Conservation (phyloP, 2,797 vertebrate genomes). For the Fratercula arctica region DNA sequence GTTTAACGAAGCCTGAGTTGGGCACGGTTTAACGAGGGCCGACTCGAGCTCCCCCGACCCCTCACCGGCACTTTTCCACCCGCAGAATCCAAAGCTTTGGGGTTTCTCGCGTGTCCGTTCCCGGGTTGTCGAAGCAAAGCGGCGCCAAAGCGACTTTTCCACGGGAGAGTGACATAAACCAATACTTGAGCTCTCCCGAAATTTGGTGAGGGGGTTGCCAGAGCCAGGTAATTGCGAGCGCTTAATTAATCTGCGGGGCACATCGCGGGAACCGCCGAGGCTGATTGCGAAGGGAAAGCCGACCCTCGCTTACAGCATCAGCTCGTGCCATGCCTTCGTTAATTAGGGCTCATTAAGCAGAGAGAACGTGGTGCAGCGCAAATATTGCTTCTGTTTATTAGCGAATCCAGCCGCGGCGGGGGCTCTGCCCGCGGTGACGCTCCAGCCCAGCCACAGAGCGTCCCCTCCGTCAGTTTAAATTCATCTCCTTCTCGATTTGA, state of each 20-base stretch:
- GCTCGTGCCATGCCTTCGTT: not conserved
- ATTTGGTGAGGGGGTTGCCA: not conserved
- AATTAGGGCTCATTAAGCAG: not conserved
- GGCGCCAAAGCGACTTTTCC: no score
- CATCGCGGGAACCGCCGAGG: accelerated
- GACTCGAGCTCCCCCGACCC: not conserved
- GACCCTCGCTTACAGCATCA: not conserved
- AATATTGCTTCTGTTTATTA: not conserved
- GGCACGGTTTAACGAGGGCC: not conserved
- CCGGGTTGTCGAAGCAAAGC: not conserved
- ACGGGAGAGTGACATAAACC: accelerated
- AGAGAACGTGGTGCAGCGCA: accelerated
- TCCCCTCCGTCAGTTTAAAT: not conserved
- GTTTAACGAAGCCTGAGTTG: not conserved
- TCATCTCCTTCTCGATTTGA: not conserved
- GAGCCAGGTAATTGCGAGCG: not conserved
- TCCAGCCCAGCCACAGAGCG: no score
- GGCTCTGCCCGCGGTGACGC: not conserved
- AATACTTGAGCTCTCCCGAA: no score
- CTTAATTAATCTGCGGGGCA: not conserved
- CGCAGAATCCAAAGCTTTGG: not conserved
- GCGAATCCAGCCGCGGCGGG: accelerated
- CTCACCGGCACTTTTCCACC: not conserved
- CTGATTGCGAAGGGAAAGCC: not conserved
- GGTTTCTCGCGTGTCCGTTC: not conserved